phyloP scores from a whole-genome alignment of 2,888 invertebrate species.

The Phymatocera aterrima region DNA sequence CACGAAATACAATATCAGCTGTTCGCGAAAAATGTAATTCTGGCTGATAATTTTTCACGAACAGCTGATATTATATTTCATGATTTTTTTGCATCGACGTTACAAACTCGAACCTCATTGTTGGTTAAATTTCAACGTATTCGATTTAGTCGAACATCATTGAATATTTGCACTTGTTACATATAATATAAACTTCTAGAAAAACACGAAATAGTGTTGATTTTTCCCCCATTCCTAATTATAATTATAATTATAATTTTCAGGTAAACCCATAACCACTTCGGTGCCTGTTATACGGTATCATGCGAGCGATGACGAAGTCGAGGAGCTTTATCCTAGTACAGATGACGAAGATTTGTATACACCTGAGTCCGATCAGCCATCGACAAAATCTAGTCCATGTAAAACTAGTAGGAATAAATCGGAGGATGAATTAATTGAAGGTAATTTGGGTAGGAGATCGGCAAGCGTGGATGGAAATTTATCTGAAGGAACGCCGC shows the following conservation, averaged over 20 bases:
- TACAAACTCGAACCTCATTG: too few relatives aligned
- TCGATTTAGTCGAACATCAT: too few relatives aligned
- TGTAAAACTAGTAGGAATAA: constrained; percentile 74
- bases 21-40: too few relatives aligned
- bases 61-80: too few relatives aligned
- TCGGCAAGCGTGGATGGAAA: constrained; percentile 79
- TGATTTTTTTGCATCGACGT: too few relatives aligned
- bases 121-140: too few relatives aligned
- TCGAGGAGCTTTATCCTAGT: constrained; percentile 82
- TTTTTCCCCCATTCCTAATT: too few relatives aligned
- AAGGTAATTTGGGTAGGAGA: constrained; percentile 77
- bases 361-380: constrained; percentile 73
- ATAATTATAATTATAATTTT: neutral
- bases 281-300: constrained; percentile 81
- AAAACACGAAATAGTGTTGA: too few relatives aligned
- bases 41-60: too few relatives aligned
- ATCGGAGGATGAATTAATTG: constrained; percentile 73
- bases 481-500: constrained; percentile 73
- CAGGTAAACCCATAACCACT: constrained; percentile 74
- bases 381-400: constrained; percentile 71
- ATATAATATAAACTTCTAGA: too few relatives aligned
- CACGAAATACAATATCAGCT: too few relatives aligned
- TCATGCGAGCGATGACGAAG: constrained; percentile 86
- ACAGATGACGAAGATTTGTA: constrained; percentile 78
- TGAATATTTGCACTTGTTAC: too few relatives aligned